Evolutionary conservation across 2,888 invertebrate genomes (phyloP).

Genomic region (Caenorhabditis parvicauda): DNA sequence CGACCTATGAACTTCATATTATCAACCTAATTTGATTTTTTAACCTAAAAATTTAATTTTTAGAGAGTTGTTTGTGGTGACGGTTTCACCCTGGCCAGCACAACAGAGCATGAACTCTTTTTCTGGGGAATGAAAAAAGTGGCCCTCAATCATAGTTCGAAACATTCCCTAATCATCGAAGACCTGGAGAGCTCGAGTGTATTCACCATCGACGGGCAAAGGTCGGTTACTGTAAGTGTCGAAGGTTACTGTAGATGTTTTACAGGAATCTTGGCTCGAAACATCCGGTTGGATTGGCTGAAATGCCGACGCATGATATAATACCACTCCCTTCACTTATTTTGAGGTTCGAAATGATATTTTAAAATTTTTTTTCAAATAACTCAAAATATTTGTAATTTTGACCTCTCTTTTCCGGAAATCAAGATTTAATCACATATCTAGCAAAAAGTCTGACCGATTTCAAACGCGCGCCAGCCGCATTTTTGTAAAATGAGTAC

Average conservation of each 20-base stretch:
- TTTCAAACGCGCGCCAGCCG: too few species aligned
- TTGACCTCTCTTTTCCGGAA: too few species aligned
- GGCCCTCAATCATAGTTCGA: not conserved
- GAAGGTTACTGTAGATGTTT: conserved; percentile 2
- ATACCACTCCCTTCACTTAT: conserved; percentile 37
- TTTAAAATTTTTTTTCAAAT: not conserved
- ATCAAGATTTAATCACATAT: too few species aligned
- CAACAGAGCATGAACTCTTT: conserved; percentile 72
- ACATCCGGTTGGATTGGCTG: not conserved
- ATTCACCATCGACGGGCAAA: conserved; percentile 6
- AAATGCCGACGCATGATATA: conserved; percentile 12
- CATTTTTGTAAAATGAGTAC: too few species aligned
- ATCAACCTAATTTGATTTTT: too few species aligned
- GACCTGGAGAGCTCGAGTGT: conserved; percentile 14
- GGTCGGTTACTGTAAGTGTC: conserved; percentile 1
- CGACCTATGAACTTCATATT: too few species aligned
- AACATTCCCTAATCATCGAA: conserved; percentile 8
- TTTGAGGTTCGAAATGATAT: too few species aligned
- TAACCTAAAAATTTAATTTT: conserved; percentile 13
- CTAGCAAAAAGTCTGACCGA: too few species aligned
- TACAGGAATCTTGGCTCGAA: conserved; percentile 14
- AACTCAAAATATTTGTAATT: not conserved
- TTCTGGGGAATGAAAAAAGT: conserved; percentile 70
- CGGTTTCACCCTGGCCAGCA: conserved; percentile 72
- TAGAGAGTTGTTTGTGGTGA: conserved; percentile 72